Evolutionary conservation across 2,113 vertebrate species (phyloP), one percentile per base, ranked within the genome.

Genomic region (Forbesichthys papilliferus): DNA sequence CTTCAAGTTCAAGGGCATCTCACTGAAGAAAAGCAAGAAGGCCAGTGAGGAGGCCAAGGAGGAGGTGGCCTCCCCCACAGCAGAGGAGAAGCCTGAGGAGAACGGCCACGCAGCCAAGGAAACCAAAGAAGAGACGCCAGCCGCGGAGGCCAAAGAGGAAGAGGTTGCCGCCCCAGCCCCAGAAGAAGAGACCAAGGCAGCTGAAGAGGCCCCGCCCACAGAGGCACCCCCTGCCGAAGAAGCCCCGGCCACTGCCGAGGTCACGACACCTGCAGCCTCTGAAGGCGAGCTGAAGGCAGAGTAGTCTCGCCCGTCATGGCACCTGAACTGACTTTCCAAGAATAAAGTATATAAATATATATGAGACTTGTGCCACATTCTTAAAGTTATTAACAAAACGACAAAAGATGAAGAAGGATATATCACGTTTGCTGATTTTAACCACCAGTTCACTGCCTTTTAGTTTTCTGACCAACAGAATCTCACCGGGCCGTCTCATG

Each of bases 1-100:
- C 27, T 96, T 99, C 91, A 99, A 98, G 88, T 95, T 99, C 84
- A 96, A 96, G 61, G 94, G 95, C 8, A 92, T 98, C 88, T 95
- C 94, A 0, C 94, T 98, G 77, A 93, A 95, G 82, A 98, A 95
- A 88, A 92, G 62, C 87, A 96, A 97, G 89, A 97, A 96, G 73
- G 93, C 92, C 71, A 90, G 86, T 0, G 89, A 91, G 73, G 92
- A 93, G 61, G 84, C 13, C 69, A 90, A 88, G 9, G 86, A 86
- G 54, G 90, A 89, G 65, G 81, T 65, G 3, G 69, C 88, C 18
- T 85, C 91, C 48, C 87, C 91, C 48, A 74, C 85, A 0, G 61
- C 79, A 0, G 94, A 95, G 59, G 95, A 94, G 68, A 92, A 92
- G 7, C 87, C 81, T 0, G 90, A 92, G 63, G 94, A 95, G 81